Evolutionary conservation across 1,140 invertebrate genomes (phyloP).

Genomic region (Drosophila santomea): DNA sequence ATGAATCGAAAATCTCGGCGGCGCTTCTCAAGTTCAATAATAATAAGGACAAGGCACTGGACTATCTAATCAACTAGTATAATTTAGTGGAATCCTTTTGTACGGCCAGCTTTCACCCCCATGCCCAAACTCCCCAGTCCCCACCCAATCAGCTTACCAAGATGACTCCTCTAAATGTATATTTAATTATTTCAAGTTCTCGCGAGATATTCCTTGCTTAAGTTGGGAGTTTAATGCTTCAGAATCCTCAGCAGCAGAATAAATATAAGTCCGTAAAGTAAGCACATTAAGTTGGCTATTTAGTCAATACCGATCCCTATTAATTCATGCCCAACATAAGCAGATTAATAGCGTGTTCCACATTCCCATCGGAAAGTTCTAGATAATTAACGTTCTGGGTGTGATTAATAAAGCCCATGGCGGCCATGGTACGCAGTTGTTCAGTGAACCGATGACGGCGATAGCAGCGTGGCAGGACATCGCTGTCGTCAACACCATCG

Average conservation of each 20-base stretch:
- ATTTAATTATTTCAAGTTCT: slow-evolving; percentile 45
- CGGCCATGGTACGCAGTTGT: slow-evolving; percentile 93
- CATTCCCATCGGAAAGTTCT: slow-evolving; percentile 92
- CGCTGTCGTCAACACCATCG: slow-evolving; percentile 62
- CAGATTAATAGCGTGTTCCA: slow-evolving; percentile 94
- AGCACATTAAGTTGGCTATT: background rate
- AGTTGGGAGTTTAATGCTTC: slow-evolving; percentile 43
- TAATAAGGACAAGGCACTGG: slow-evolving; percentile 94
- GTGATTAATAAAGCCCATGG: slow-evolving; percentile 95
- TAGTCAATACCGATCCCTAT: background rate
- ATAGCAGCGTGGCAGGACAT: slow-evolving; percentile 72
- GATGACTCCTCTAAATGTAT: slow-evolving; percentile 39
- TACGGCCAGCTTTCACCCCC: slow-evolving; percentile 23
- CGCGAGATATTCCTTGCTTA: slow-evolving; percentile 41
- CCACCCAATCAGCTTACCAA: slow-evolving; percentile 15
- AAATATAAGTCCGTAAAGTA: slow-evolving; percentile 53
- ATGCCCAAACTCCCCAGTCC: background rate
- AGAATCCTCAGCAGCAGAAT: slow-evolving; percentile 53
- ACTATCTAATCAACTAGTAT: slow-evolving; percentile 91
- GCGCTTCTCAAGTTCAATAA: slow-evolving; percentile 91
- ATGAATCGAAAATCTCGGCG: slow-evolving; percentile 89
- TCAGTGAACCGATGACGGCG: slow-evolving; percentile 77
- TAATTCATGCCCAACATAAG: slow-evolving; percentile 86
- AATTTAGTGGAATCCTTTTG: slow-evolving; percentile 48
- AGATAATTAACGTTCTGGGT: slow-evolving; percentile 93